Evolutionary conservation across 2,113 vertebrate genomes (phyloP).

Genomic region (Fregata magnificens): DNA sequence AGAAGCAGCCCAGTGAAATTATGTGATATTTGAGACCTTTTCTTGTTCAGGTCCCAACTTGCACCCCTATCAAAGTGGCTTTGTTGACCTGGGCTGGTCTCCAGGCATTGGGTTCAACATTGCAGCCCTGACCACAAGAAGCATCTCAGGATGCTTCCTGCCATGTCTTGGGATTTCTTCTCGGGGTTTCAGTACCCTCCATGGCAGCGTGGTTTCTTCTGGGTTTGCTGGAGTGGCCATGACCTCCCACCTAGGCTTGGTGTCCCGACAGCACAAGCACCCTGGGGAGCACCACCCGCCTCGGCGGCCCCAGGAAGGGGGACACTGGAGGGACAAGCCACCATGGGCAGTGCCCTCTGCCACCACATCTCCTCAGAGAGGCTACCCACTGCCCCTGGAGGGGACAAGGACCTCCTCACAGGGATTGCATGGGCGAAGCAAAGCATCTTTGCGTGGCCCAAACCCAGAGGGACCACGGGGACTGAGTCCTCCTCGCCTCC

Average conservation of each 20-base stretch:
- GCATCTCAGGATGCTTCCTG: not conserved
- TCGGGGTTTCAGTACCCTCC: not conserved
- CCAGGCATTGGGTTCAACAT: not conserved
- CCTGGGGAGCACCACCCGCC: rapidly evolving
- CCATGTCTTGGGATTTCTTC: not conserved
- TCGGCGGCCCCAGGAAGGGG: not conserved
- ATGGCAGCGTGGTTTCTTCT: not conserved
- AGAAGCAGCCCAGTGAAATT: not conserved
- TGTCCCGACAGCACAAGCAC: not conserved
- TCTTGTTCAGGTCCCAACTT: not conserved
- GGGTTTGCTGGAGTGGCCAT: not conserved
- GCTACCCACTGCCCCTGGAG: not conserved
- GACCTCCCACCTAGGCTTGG: not conserved
- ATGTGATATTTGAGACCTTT: not conserved
- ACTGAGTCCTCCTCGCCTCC: not conserved
- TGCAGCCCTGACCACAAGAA: not conserved
- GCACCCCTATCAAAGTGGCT: not conserved
- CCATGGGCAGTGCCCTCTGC: not conserved
- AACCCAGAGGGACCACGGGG: rapidly evolving
- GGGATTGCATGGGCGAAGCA: not conserved
- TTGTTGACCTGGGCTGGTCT: not conserved
- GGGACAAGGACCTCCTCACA: not conserved
- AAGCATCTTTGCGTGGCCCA: rapidly evolving
- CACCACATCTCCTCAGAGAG: rapidly evolving
- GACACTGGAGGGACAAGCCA: not conserved